These are phyloP conservation scores for Synanceia verrucosa DNA, from an alignment of 2,797 vertebrate species.

Conservation along the genomic window DNA sequence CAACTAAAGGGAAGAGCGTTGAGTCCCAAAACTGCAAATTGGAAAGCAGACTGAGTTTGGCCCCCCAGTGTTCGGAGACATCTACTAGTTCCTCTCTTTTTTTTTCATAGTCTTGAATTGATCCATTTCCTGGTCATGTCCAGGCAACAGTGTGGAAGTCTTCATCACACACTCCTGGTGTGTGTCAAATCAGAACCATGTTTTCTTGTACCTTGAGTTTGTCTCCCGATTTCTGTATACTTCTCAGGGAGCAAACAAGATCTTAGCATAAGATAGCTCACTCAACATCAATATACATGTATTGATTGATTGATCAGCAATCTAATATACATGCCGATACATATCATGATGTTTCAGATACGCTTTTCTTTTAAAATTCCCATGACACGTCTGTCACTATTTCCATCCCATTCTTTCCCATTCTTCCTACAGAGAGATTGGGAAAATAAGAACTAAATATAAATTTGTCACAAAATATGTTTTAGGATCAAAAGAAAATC, in stretches of 20 bases:
- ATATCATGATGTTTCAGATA: background rate
- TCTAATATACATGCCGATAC: background rate
- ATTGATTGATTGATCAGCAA: background rate
- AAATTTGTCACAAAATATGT: no score
- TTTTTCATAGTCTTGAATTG: conserved; percentile 13
- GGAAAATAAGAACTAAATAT: no score
- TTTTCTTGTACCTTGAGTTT: conserved; percentile 14
- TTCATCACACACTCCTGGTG: background rate
- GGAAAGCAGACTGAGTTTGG: background rate
- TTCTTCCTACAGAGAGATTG: background rate
- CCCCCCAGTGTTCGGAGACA: background rate
- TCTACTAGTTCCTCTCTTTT: background rate
- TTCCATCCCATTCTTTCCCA: background rate
- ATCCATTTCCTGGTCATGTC: conserved; percentile 23
- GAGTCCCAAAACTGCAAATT: background rate
- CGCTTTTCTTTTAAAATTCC: background rate
- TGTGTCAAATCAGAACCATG: conserved; percentile 27
- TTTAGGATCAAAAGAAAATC: no score
- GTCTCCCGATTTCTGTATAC: background rate
- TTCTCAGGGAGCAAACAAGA: background rate
- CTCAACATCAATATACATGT: background rate
- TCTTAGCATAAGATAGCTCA: background rate
- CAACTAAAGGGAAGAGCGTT: background rate
- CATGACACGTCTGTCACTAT: background rate
- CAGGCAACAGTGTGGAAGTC: conserved; percentile 11